Base-by-base conservation (phyloP, 2,113 vertebrate genomes). In the Lampris incognitus region DNA sequence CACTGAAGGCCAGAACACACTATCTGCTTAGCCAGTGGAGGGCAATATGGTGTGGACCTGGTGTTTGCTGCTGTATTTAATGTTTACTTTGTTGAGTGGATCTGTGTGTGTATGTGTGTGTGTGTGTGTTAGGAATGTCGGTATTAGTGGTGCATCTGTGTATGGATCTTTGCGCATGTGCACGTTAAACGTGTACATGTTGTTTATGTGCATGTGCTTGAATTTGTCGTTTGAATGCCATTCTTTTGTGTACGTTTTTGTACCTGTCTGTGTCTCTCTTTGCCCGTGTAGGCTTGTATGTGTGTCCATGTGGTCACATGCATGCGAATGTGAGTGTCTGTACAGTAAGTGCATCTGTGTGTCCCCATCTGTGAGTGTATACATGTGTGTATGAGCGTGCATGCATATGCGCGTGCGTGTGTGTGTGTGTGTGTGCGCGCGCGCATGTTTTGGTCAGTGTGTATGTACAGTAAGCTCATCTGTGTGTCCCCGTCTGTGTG, bases 1-100 rank as follows among this genome's bases (percentile, higher is more conserved):
- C 60, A 71, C 82, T 83, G 56, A 84, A 0, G 83, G 66, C 61
- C 65, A 75, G 77, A 75, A 65, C 52, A 76, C 72, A 78, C 56
- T 57, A 69, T 69, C 59, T 24, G 69, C 60, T 71, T 3, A 63
- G 76, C 74, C 10, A 6, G 66, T 50, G 52, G 81, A 68, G 42
- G 63, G 69, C 13, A 71, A 46, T 70, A 56, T 59, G 61, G 36
- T 11, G 51, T 58, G 24, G 58, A 55, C 72, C 54, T 63, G 74
- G 40, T 42, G 42, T 37, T 46, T 5, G 51, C 37, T 54, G 52
- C 40, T 46, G 59, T 41, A 3, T 69, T 85, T 88, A 96, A 2
- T 39, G 2, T 64, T 46, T 39, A 24, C 3, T n/a, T 49, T 52
- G 10, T n/a, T 63, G 61, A 44, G 61, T 63, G 41, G 24, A n/a